Conservation (phyloP, 2,113 vertebrate species). For the Gymnobelideus leadbeateri region DNA sequence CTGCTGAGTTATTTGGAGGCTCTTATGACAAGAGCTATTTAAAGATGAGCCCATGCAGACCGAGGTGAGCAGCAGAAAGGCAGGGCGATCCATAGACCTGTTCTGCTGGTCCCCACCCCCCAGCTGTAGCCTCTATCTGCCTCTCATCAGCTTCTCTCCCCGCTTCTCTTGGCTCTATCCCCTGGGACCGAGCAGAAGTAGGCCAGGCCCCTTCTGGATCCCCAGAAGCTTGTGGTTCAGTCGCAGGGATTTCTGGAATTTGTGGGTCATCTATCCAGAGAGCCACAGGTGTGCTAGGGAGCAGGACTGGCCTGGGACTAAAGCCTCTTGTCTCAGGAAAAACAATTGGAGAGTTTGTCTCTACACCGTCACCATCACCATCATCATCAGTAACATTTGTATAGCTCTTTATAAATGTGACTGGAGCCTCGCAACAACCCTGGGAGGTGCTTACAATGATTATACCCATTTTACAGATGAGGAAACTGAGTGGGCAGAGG, state of each 20-base stretch:
- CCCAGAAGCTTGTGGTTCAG: background rate
- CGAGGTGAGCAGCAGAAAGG: too few relatives aligned
- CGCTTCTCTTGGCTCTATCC: background rate
- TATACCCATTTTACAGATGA: background rate
- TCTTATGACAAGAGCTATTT: background rate
- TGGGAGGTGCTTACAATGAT: background rate
- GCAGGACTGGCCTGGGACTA: too few relatives aligned
- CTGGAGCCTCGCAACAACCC: accelerated
- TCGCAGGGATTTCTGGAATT: background rate
- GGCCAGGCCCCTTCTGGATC: too few relatives aligned
- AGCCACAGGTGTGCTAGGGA: background rate
- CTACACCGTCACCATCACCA: too few relatives aligned
- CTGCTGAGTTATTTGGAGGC: too few relatives aligned
- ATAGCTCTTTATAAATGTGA: background rate
- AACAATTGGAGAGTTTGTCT: background rate
- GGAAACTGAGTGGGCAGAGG: background rate
- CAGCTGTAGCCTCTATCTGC: too few relatives aligned
- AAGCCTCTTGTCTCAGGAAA: background rate
- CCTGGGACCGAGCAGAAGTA: background rate
- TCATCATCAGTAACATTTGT: background rate
- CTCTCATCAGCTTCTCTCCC: too few relatives aligned
- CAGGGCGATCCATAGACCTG: too few relatives aligned
- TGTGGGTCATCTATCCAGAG: background rate
- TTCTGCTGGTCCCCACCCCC: background rate
- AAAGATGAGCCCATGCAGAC: background rate